Percentiles rank a stretch among this genome's conserved stretches.
These are phyloP conservation scores for Miltochrista miniata DNA, from an alignment of 2,888 invertebrate species.

Conservation along the genomic window DNA sequence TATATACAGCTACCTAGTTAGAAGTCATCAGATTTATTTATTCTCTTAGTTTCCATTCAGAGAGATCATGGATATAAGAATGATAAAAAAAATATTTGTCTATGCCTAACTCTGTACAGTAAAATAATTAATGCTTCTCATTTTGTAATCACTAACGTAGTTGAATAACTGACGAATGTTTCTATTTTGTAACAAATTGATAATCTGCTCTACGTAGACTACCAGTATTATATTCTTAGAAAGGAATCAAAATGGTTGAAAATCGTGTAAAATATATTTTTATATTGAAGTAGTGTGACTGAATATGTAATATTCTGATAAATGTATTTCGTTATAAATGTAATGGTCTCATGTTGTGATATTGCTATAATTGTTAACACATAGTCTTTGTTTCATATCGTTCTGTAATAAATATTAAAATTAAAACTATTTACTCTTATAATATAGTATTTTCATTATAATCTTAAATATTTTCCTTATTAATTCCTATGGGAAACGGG, in stretches of 20 bases:
- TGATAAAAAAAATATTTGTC: no score
- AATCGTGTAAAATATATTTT: constrained; percentile 24
- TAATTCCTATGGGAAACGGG: no score
- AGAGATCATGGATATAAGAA: no score
- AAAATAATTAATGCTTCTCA: not conserved
- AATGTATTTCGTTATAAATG: constrained; percentile 38
- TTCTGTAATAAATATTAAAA: constrained; percentile 23
- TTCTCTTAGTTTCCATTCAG: no score
- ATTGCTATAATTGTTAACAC: constrained; percentile 40
- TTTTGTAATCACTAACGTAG: not conserved
- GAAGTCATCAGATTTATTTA: no score
- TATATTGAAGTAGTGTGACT: constrained; percentile 16
- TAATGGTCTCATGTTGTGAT: constrained; percentile 76
- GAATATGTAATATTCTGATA: constrained; percentile 19
- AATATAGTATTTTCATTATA: not conserved
- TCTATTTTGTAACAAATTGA: constrained; percentile 1
- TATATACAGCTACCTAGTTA: no score
- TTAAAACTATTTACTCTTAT: not conserved
- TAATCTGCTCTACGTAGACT: constrained; percentile 7
- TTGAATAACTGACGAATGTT: not conserved
- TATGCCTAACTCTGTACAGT: no score
- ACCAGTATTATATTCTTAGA: constrained; percentile 32
- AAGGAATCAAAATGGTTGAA: constrained; percentile 11
- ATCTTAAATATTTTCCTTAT: not conserved
- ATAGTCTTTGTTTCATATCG: constrained; percentile 26